These are phyloP conservation scores for Spilogale gracilis DNA, from an alignment of 2,113 vertebrate genomes.

Conservation along the genomic window DNA sequence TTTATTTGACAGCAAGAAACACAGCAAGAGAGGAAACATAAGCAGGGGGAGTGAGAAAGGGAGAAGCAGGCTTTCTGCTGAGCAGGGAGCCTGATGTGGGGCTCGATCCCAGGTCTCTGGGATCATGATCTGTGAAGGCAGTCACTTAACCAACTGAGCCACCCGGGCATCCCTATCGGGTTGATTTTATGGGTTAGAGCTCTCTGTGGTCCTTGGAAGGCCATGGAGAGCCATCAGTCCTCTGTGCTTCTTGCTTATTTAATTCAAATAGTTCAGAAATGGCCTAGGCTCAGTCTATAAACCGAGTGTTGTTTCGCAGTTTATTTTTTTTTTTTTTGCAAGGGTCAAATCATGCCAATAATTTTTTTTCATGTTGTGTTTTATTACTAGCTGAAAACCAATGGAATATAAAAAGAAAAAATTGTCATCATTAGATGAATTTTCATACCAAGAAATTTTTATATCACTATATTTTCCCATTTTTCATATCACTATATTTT, in stretches of 20 bases:
- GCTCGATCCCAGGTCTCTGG: too few relatives aligned
- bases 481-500: not conserved
- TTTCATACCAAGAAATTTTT: not conserved
- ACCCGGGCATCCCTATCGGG: not conserved
- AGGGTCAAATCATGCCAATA: not conserved
- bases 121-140: too few relatives aligned
- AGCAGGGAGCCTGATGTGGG: too few relatives aligned
- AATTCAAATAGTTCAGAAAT: not conserved
- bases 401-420: not conserved
- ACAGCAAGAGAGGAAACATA: too few relatives aligned
- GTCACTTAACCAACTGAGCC: too few relatives aligned
- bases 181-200: not conserved
- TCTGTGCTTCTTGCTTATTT: not conserved
- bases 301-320: not conserved
- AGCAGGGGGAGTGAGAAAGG: too few relatives aligned
- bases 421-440: not conserved
- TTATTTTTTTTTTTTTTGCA: constrained; percentile 3
- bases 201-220: not conserved
- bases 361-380: not conserved
- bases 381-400: not conserved
- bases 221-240: not conserved
- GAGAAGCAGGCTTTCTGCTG: too few relatives aligned
- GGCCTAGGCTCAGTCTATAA: not conserved
- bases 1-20: too few relatives aligned
- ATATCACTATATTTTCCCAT: not conserved